Conservation (phyloP, 2,797 vertebrate species). For the Toxotes lorentzi region DNA sequence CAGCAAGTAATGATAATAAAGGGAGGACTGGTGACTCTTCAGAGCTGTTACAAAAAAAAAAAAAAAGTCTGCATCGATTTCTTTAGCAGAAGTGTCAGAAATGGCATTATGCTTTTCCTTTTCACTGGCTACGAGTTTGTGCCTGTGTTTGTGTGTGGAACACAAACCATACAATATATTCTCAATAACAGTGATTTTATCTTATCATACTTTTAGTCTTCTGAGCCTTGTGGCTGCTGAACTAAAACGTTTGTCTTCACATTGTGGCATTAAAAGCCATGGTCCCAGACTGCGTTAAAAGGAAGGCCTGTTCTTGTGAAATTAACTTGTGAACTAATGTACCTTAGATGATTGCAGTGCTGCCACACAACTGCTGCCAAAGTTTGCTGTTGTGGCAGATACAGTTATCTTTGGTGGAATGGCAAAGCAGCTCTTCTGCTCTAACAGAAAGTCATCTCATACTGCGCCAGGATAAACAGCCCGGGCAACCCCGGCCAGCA, state of each 20-base stretch:
- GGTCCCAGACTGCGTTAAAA: background rate
- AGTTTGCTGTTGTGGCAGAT: background rate
- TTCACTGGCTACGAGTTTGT: background rate
- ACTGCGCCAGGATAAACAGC: background rate
- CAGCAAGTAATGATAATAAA: conserved; percentile 53
- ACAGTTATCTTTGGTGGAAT: background rate
- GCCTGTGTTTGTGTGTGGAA: background rate
- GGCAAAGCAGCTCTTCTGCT: background rate
- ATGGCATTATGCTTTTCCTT: conserved; percentile 20
- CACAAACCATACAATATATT: background rate
- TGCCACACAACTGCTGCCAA: background rate
- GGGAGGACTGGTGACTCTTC: conserved; percentile 25
- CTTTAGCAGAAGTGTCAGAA: conserved; percentile 28
- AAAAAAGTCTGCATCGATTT: conserved; percentile 43
- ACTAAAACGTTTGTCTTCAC: conserved; percentile 8
- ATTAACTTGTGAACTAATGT: background rate
- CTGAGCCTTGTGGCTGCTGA: background rate
- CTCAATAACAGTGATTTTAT: conserved; percentile 12
- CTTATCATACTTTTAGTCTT: background rate
- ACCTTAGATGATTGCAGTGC: background rate
- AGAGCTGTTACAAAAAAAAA: conserved; percentile 21
- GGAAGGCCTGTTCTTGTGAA: background rate
- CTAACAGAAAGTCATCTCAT: background rate
- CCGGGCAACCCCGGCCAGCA: background rate
- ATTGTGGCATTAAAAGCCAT: background rate